A percentile compares a stretch with the other conserved stretches of the same genome.
These are phyloP conservation scores for Hemitrygon akajei DNA, from an alignment of 2,797 vertebrate genomes.

Conservation along the genomic window DNA sequence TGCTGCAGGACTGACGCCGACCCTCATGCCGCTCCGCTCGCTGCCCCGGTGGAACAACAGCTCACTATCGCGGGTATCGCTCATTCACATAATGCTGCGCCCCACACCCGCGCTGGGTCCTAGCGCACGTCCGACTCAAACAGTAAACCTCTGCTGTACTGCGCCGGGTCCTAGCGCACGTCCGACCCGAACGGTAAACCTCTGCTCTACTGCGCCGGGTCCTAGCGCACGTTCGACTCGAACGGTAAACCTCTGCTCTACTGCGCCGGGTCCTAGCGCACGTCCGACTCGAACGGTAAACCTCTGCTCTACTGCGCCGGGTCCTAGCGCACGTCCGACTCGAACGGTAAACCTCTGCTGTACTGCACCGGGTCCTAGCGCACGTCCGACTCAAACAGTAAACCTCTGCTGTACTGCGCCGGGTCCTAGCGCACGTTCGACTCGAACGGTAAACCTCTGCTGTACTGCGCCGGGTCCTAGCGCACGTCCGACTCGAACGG, in stretches of 20 bases:
- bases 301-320: background rate
- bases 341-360: no score
- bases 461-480: no score
- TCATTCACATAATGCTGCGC: slow-evolving; percentile 16
- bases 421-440: no score
- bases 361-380: no score
- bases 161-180: background rate
- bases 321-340: background rate
- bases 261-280: background rate
- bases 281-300: background rate
- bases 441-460: no score
- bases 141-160: background rate
- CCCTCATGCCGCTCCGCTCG: background rate
- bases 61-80: background rate
- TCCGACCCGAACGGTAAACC: background rate
- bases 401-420: no score
- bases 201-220: background rate
- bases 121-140: background rate
- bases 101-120: background rate
- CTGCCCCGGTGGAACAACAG: background rate
- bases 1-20: background rate
- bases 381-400: no score
- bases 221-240: background rate
- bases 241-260: background rate
- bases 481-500: no score